Percentiles rank a stretch among this genome's conserved stretches.
phyloP scores from a whole-genome alignment of 2,888 invertebrate species.

The Hesperia comma region DNA sequence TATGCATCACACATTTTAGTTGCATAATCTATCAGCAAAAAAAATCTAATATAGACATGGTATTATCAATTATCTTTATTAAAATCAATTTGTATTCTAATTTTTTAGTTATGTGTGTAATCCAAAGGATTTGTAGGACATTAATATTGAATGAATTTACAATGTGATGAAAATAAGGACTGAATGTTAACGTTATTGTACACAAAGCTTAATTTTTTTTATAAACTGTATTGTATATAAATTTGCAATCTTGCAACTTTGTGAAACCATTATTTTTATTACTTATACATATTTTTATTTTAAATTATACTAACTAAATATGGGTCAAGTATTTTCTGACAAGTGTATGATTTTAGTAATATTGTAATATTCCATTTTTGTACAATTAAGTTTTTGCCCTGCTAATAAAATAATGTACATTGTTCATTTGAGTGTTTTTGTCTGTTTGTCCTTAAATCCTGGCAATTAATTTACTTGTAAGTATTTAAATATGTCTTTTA shows the following conservation, averaged over 20 bases:
- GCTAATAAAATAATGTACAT: constrained; percentile 75
- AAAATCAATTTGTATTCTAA: constrained; percentile 42
- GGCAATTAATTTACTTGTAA: constrained; percentile 36
- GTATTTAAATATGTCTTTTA: constrained; percentile 37
- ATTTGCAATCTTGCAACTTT: constrained; percentile 61
- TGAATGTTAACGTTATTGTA: constrained; percentile 56
- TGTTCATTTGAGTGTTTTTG: constrained; percentile 45
- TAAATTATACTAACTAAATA: constrained; percentile 59
- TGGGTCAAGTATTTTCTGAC: constrained; percentile 71
- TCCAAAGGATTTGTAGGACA: constrained; percentile 64
- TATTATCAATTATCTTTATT: constrained; percentile 46
- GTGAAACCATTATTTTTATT: constrained; percentile 59
- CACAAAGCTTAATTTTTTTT: constrained; percentile 51
- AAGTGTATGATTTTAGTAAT: constrained; percentile 68
- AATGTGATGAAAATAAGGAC: constrained; percentile 71
- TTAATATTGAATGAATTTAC: constrained; percentile 63
- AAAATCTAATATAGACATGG: constrained; percentile 26
- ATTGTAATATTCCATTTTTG: constrained; percentile 76
- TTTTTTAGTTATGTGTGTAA: constrained; percentile 51
- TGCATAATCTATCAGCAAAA: constrained; percentile 22
- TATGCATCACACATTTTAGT: constrained; percentile 32
- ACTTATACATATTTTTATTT: constrained; percentile 57
- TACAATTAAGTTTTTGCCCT: constrained; percentile 62
- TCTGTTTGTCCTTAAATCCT: constrained; percentile 1
- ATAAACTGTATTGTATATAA: constrained; percentile 62